Evolutionary conservation across 2,797 vertebrate species (phyloP).

Genomic region (Valencia hispanica): DNA sequence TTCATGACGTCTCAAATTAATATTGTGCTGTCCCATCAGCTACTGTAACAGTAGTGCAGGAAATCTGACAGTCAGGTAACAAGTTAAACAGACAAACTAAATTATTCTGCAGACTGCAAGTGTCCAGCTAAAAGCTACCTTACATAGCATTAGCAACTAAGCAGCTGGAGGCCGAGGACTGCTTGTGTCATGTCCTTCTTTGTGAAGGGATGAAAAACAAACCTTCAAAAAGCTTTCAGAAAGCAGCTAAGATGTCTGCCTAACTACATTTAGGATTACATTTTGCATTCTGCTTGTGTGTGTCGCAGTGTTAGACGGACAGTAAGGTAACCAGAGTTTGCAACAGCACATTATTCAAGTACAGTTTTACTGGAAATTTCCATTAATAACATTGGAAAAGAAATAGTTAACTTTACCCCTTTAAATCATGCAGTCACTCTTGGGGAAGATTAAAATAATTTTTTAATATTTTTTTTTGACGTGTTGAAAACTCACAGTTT

Average conservation of each 20-base stretch:
- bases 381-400: no score
- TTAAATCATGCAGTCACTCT: neutral
- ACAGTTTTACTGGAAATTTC: no score
- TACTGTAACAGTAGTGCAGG: neutral
- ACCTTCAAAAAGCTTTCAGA: neutral
- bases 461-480: neutral
- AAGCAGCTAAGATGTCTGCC: neutral
- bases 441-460: neutral
- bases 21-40: neutral
- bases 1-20: neutral
- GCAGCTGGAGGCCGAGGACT: neutral
- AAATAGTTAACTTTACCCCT: neutral
- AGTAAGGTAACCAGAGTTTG: neutral
- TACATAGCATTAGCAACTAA: neutral
- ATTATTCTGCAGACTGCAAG: neutral
- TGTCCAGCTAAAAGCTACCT: neutral
- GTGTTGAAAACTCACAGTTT: neutral
- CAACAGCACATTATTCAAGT: neutral
- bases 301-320: neutral
- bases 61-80: neutral
- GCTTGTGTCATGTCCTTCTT: neutral
- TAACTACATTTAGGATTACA: neutral
- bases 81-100: neutral
- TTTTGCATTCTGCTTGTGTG: neutral
- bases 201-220: neutral